Evolutionary conservation across 1,140 invertebrate genomes (phyloP).

Genomic region (Schmidtea mediterranea): DNA sequence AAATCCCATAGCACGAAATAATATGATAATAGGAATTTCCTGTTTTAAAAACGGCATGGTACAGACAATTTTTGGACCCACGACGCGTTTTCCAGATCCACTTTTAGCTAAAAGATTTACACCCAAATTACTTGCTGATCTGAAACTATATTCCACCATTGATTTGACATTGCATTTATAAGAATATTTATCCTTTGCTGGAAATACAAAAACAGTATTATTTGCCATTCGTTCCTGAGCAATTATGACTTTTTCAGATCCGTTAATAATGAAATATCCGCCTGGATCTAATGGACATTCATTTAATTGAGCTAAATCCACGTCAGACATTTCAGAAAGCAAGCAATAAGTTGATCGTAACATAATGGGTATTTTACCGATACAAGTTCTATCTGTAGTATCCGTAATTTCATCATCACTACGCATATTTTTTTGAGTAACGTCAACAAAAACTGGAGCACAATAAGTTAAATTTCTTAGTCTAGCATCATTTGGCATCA

Average conservation of each 20-base stretch:
- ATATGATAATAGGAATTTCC: slow-evolving; percentile 96
- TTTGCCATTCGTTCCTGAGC: slow-evolving; percentile 99
- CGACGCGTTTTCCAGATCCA: slow-evolving; percentile 74
- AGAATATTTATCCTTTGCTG: slow-evolving; percentile 87
- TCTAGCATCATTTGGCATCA: slow-evolving; percentile 96
- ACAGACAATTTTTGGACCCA: slow-evolving; percentile 85
- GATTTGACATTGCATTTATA: slow-evolving; percentile 88
- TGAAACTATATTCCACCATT: slow-evolving; percentile 62
- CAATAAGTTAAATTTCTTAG: slow-evolving; percentile 42
- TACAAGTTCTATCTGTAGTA: slow-evolving; percentile 86
- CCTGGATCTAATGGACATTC: slow-evolving; percentile 90
- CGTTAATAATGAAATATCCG: slow-evolving; percentile 29
- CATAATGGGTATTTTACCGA: slow-evolving; percentile 98
- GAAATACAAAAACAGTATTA: slow-evolving; percentile 83
- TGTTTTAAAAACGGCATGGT: slow-evolving; percentile 89
- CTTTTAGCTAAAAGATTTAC: slow-evolving; percentile 25
- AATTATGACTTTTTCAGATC: slow-evolving; percentile 44
- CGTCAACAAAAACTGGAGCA: slow-evolving; percentile 87
- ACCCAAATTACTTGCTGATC: slow-evolving; percentile 64
- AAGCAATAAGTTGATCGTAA: slow-evolving; percentile 80
- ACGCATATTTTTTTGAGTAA: slow-evolving; percentile 63
- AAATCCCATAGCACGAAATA: slow-evolving; percentile 76
- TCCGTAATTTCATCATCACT: slow-evolving; percentile 66
- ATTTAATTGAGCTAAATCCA: slow-evolving; percentile 89
- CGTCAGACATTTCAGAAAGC: slow-evolving; percentile 65